A percentile compares a stretch with the other conserved stretches of the same genome.
Evolutionary conservation across 1,140 invertebrate species (phyloP).

Genomic region (Maniola jurtina): DNA sequence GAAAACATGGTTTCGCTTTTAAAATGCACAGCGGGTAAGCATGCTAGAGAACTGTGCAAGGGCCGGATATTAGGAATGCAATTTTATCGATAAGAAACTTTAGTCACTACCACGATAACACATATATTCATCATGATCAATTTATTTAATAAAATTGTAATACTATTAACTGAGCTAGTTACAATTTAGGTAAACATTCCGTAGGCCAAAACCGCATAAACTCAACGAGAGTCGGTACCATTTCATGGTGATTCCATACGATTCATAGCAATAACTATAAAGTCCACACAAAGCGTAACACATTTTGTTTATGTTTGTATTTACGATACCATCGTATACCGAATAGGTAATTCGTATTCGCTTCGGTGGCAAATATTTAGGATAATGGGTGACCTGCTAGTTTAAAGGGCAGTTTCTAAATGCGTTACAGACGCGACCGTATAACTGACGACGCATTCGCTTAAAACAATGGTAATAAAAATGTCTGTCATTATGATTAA

Average conservation of each 20-base stretch:
- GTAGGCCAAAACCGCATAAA: no score
- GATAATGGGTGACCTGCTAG: slow-evolving; percentile 30
- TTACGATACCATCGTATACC: slow-evolving; percentile 6
- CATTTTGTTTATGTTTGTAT: slow-evolving; percentile 18
- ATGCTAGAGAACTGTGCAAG: no score
- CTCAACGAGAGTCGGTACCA: no score
- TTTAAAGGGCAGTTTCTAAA: neutral
- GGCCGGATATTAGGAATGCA: neutral
- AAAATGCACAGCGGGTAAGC: slow-evolving; percentile 12
- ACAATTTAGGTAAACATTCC: no score
- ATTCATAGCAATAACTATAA: neutral
- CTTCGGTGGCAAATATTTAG: slow-evolving; percentile 28
- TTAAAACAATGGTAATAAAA: no score
- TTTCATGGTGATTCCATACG: no score
- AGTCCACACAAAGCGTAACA: slow-evolving; percentile 2
- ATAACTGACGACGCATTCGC: no score
- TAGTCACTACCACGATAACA: no score
- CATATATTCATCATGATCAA: no score
- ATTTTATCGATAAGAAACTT: slow-evolving; percentile 14
- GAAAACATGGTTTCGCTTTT: slow-evolving; percentile 46
- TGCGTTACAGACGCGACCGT: neutral
- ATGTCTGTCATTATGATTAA: no score
- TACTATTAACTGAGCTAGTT: no score
- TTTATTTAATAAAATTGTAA: no score
- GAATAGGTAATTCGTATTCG: slow-evolving; percentile 27